Percentiles rank a stretch among this genome's conserved stretches.
phyloP scores from a whole-genome alignment of 2,888 invertebrate genomes.

The Hetaerina titia region DNA sequence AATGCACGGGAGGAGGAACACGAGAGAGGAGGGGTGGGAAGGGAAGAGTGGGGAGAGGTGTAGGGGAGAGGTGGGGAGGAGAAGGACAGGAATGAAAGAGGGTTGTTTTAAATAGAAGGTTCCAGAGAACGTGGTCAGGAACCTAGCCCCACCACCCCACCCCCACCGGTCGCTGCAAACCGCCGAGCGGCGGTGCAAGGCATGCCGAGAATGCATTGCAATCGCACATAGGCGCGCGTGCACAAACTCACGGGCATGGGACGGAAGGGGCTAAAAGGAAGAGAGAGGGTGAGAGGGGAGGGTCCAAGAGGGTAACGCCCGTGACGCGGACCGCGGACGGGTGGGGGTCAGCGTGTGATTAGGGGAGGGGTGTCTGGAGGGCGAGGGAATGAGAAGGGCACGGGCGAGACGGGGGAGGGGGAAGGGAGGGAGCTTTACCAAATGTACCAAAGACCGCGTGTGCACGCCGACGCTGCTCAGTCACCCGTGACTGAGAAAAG shows the following conservation, averaged over 20 bases:
- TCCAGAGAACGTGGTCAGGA: not conserved
- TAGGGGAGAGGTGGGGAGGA: not conserved
- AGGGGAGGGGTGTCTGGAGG: not conserved
- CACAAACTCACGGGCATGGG: not conserved
- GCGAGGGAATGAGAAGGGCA: not conserved
- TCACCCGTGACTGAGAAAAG: not conserved
- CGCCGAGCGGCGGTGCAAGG: not conserved
- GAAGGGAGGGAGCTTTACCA: not conserved
- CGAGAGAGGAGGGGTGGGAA: not conserved
- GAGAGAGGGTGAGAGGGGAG: not conserved
- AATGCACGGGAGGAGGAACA: not conserved
- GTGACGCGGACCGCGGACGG: not conserved
- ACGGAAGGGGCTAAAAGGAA: not conserved
- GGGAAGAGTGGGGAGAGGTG: not conserved
- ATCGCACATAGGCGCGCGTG: slow-evolving; percentile 21
- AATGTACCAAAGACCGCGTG: not conserved
- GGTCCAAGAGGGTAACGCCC: not conserved
- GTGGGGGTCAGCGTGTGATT: no score
- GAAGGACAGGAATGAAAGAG: not conserved
- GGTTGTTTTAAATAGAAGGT: not conserved
- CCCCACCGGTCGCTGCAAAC: not conserved
- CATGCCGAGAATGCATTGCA: not conserved
- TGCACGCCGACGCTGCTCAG: not conserved
- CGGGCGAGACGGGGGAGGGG: not conserved
- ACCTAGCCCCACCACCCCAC: not conserved